Conservation (phyloP, 2,113 vertebrate genomes). For the Odocoileus hemionus region DNA sequence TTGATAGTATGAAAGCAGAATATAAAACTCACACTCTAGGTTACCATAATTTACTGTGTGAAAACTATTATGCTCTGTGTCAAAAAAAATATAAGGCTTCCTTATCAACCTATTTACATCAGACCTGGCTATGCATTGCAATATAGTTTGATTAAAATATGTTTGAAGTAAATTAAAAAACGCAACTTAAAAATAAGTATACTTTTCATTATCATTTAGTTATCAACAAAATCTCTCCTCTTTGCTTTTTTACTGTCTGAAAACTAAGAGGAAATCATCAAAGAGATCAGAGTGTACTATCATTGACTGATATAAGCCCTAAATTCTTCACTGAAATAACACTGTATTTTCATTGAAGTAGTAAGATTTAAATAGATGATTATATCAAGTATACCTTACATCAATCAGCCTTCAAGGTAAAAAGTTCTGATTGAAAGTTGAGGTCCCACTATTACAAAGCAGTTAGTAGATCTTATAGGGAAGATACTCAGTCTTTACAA, state of each 20-base stretch:
- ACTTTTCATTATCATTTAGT: not conserved
- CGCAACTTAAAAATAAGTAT: constrained; percentile 5
- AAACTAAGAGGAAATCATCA: not conserved
- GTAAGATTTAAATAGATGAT: constrained; percentile 28
- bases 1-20: constrained; percentile 8
- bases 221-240: not conserved
- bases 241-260: not conserved
- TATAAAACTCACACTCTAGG: not conserved
- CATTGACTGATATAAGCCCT: not conserved
- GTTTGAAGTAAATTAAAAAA: not conserved
- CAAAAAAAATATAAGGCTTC: not conserved
- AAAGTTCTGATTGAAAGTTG: not conserved
- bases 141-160: constrained; percentile 31
- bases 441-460: not conserved
- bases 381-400: not conserved
- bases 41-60: not conserved
- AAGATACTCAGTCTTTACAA: not conserved
- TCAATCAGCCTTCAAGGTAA: not conserved
- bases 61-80: not conserved
- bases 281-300: not conserved
- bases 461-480: not conserved
- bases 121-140: not conserved
- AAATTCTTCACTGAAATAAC: not conserved
- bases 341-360: not conserved
- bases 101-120: not conserved